Evolutionary conservation across 2,113 vertebrate species (phyloP), one percentile per base, ranked within the genome.

Genomic region (Chaetodon auriga): DNA sequence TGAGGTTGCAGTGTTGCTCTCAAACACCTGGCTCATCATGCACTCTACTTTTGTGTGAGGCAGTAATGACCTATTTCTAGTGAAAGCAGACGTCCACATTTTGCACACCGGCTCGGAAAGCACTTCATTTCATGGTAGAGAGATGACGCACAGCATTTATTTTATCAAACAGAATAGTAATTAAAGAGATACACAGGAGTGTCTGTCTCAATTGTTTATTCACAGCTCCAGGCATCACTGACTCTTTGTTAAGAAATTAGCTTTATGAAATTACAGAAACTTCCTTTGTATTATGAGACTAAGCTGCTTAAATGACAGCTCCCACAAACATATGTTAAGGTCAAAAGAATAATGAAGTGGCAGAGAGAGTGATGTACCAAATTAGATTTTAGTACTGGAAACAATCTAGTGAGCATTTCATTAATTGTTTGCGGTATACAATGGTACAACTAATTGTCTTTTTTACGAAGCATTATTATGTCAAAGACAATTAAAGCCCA

Each of bases 121-220:
- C 85, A 85, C 53, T 82, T 88, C n/a, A 83, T 87, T 92, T 87
- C 75, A 87, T 83, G 75, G 72, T 74, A 86, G 75, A 89, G 72
- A 84, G 65, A 84, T 69, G 74, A 85, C 23, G 41, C 54, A 45
- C 48, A 2, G 23, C 62, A 66, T 83, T 87, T 84, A 80, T 60
- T 88, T 89, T 75, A 75, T 91, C 66, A 87, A 90, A 87, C 48
- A 6, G 70, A 82, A 85, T 45, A 51, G 57, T 75, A 82, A 85
- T 92, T 84, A 81, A 81, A 87, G 48, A 78, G 78, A 88, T 82
- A 69, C 74, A 75, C 72, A 62, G 51, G 65, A 72, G 58, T 80
- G 79, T 85, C 60, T 69, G 30, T 84, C 81, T 85, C 65, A 74
- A 63, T 72, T 86, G 75, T 90, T 88, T 87, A 71, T 84, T 65